These are phyloP conservation scores for Antitype chi DNA, from an alignment of 2,888 invertebrate species.

Conservation along the genomic window DNA sequence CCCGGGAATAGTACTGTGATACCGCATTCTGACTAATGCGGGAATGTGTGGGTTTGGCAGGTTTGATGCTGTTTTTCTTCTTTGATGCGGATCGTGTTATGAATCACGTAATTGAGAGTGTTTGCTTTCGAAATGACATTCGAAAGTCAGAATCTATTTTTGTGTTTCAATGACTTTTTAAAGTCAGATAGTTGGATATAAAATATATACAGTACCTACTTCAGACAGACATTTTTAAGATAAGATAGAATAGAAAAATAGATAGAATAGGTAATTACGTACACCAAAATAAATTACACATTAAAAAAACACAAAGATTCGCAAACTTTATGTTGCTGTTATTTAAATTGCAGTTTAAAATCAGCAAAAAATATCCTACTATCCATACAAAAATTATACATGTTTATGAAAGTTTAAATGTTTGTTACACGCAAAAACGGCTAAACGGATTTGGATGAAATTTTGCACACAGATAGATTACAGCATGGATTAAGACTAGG, in stretches of 20 bases:
- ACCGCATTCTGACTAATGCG: slow-evolving; percentile 64
- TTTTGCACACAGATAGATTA: too few relatives aligned
- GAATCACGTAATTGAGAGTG: slow-evolving; percentile 4
- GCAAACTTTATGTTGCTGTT: not conserved
- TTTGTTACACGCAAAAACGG: too few relatives aligned
- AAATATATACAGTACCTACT: too few relatives aligned
- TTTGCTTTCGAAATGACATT: slow-evolving; percentile 1
- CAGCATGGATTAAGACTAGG: too few relatives aligned
- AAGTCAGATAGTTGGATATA: not conserved
- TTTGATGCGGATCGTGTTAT: not conserved
- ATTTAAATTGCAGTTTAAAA: not conserved
- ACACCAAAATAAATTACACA: not conserved
- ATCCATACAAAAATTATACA: too few relatives aligned
- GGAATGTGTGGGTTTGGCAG: slow-evolving; percentile 37
- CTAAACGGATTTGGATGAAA: too few relatives aligned
- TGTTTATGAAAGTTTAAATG: too few relatives aligned
- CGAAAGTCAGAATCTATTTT: not conserved
- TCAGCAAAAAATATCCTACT: not conserved
- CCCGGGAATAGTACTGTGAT: slow-evolving; percentile 57
- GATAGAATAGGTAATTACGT: too few relatives aligned
- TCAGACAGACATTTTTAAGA: too few relatives aligned
- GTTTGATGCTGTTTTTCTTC: slow-evolving; percentile 1
- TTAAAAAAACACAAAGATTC: not conserved
- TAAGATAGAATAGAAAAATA: too few relatives aligned
- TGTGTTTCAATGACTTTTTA: not conserved